phyloP scores from a whole-genome alignment of 2,888 invertebrate genomes.

The Plagodis pulveraria region DNA sequence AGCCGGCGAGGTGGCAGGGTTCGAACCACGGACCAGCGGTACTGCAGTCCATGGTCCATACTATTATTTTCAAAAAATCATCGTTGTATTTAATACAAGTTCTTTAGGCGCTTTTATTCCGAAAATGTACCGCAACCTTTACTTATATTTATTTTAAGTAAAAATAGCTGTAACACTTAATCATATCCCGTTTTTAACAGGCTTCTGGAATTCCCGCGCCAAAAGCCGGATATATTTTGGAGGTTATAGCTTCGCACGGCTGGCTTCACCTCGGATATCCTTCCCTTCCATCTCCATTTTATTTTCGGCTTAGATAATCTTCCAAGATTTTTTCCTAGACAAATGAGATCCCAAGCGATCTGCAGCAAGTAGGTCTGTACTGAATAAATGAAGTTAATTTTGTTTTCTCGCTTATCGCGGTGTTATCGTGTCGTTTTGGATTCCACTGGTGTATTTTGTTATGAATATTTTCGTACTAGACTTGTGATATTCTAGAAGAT shows the following conservation, averaged over 20 bases:
- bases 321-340: slow-evolving; percentile 60
- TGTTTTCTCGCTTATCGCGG: slow-evolving; percentile 44
- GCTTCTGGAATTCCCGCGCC: slow-evolving; percentile 20
- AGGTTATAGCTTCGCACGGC: slow-evolving; percentile 55
- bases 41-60: too few relatives aligned
- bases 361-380: slow-evolving; percentile 27
- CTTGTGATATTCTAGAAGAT: slow-evolving; percentile 26
- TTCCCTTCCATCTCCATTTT: slow-evolving; percentile 74
- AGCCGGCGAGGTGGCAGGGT: too few relatives aligned
- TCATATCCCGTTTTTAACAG: slow-evolving; percentile 23
- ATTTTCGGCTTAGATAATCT: slow-evolving; percentile 68
- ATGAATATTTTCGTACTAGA: slow-evolving; percentile 27
- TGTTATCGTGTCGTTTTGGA: slow-evolving; percentile 34
- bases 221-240: slow-evolving; percentile 66
- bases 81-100: too few relatives aligned
- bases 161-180: not conserved
- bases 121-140: too few relatives aligned
- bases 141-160: not conserved
- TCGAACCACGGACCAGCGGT: too few relatives aligned
- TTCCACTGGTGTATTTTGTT: slow-evolving; percentile 20
- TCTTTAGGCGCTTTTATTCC: too few relatives aligned
- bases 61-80: too few relatives aligned
- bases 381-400: slow-evolving; percentile 44
- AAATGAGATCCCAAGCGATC: slow-evolving; percentile 57
- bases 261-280: slow-evolving; percentile 64